Percentiles rank a stretch among this genome's conserved stretches.
Evolutionary conservation across 2,113 vertebrate species (phyloP).

Genomic region (Phaetusa simplex): DNA sequence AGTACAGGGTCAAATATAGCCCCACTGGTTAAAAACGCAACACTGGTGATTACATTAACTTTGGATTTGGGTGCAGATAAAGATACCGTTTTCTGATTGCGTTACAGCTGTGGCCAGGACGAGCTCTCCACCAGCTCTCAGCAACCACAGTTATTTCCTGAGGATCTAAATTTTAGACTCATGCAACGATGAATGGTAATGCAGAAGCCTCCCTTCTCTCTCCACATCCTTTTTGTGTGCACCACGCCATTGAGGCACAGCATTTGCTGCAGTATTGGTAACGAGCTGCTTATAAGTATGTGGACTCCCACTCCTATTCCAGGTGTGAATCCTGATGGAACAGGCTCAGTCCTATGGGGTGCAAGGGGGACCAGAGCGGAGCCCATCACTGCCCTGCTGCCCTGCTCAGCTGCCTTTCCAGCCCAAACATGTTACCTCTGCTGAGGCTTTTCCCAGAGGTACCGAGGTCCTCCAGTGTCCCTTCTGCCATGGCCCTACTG

Average conservation of each 20-base stretch:
- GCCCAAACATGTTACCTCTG: neutral
- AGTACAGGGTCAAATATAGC: neutral
- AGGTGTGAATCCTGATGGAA: neutral
- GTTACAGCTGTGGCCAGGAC: neutral
- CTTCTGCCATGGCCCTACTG: no score
- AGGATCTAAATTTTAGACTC: neutral
- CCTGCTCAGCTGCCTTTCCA: neutral
- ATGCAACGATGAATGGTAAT: rapidly evolving
- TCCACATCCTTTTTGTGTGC: neutral
- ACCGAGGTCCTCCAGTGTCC: neutral
- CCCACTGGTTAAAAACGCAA: rapidly evolving
- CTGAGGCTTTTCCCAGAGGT: neutral
- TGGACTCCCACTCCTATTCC: neutral
- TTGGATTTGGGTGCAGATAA: neutral
- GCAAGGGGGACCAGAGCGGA: neutral
- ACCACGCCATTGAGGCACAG: rapidly evolving
- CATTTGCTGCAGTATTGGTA: neutral
- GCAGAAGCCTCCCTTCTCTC: neutral
- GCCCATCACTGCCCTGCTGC: rapidly evolving
- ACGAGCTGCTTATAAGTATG: neutral
- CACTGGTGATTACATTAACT: neutral
- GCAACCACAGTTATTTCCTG: neutral
- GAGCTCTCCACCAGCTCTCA: neutral
- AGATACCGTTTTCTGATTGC: neutral
- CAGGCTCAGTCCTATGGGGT: rapidly evolving